Evolutionary conservation across 2,888 invertebrate genomes (phyloP), one percentile per base, ranked within the genome.

Genomic region (Orthonychiurus folsomi): DNA sequence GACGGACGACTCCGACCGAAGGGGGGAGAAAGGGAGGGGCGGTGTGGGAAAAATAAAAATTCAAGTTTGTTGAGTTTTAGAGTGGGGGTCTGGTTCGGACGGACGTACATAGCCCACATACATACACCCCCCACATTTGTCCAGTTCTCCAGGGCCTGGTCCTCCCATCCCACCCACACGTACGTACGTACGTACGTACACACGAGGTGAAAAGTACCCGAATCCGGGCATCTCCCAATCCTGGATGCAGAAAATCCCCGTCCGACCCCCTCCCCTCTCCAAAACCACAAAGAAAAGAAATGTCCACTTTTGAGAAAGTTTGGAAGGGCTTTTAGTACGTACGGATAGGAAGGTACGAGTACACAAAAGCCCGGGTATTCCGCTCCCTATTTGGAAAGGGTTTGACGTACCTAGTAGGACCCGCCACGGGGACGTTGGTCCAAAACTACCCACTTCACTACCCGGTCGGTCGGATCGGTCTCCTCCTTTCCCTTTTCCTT

Each of bases 1-100:
- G 37, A 9, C 37, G n/a, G n/a, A n/a, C n/a, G n/a, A n/a, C n/a
- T n/a, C 15, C 5, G 37, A 15, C 5, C 37, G 37, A 9, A 15
- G 37, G 37, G 37, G 37, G 37, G 37, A 37, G 15, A 9, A 15
- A 37, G 15, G 37, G 37, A 37, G 37, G 37, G 37, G 37, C 37
- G 37, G 37, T 37, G 37, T 37, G 37, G 37, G 37, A 37, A 37
- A 37, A 37, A 37, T 37, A 37, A 37, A 37, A 37, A 37, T 37
- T n/a, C n/a, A n/a, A n/a, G n/a, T n/a, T n/a, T n/a, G n/a, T n/a
- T n/a, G n/a, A n/a, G n/a, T 37, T 37, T 37, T 5, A 37, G 37
- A 15, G 15, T 9, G 15, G 37, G 37, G 37, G 37, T 37, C 15
- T 15, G 37, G 37, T 15, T 37, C 37, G 37, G 37, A 37, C 37